These are phyloP conservation scores for Orientallactaga sibirica DNA, from an alignment of 2,797 vertebrate genomes.

Conservation along the genomic window DNA sequence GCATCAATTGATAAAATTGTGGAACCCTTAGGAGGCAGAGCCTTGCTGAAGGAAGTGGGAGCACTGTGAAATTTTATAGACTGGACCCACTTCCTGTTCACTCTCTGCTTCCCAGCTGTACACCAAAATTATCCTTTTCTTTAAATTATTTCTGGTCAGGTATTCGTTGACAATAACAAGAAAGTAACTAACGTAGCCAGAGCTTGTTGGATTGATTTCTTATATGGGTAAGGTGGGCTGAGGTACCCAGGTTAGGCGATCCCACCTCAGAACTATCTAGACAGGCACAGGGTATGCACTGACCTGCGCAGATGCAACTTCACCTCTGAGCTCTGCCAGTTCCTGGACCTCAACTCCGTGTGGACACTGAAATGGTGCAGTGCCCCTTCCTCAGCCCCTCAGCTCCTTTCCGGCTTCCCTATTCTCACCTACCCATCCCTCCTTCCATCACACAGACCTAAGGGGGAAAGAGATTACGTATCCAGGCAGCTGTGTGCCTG, in stretches of 20 bases:
- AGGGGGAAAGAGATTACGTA: background rate
- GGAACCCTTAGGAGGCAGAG: no score
- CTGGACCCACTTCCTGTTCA: no score
- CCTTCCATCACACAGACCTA: background rate
- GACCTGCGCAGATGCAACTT: background rate
- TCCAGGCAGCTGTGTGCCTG: background rate
- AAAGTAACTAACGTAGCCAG: no score
- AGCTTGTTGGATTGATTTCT: background rate
- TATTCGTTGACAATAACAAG: no score
- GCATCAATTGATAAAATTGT: no score
- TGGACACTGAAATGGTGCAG: background rate
- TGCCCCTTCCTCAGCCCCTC: no score
- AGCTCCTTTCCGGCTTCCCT: no score
- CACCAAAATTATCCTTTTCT: no score
- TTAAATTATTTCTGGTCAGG: no score
- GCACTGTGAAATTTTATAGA: no score
- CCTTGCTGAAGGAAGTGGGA: no score
- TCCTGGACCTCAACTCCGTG: background rate
- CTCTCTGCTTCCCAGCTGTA: no score
- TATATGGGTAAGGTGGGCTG: background rate
- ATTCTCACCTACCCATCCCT: background rate
- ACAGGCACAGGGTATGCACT: background rate
- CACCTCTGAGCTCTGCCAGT: background rate
- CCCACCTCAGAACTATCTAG: background rate
- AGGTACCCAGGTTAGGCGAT: background rate